These are phyloP conservation scores for Zosterops hypoxanthus DNA, from an alignment of 2,113 vertebrate genomes.

Conservation along the genomic window DNA sequence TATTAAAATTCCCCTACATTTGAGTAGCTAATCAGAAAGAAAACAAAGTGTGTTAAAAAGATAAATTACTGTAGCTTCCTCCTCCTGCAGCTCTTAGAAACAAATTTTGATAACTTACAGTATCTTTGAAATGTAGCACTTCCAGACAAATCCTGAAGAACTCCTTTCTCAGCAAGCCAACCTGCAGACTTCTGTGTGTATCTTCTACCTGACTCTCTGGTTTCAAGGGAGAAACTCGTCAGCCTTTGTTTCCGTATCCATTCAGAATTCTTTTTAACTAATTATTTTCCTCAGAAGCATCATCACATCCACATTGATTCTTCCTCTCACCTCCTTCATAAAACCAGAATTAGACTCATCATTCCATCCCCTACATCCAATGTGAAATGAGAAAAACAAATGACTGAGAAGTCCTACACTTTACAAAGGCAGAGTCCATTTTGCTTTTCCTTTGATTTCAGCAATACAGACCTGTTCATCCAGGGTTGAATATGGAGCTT, in stretches of 20 bases:
- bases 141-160: background rate
- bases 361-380: background rate
- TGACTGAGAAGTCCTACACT: background rate
- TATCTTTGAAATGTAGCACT: background rate
- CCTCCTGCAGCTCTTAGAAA: background rate
- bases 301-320: background rate
- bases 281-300: background rate
- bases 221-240: background rate
- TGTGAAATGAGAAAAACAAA: background rate
- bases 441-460: background rate
- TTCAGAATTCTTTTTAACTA: background rate
- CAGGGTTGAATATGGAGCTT: background rate
- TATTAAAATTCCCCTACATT: background rate
- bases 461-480: background rate
- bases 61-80: background rate
- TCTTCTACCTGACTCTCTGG: background rate
- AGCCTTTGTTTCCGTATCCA: background rate
- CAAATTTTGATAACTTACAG: background rate
- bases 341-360: background rate
- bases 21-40: background rate
- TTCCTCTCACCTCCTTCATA: background rate
- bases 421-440: background rate
- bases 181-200: background rate
- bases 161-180: background rate
- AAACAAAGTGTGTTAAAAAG: background rate